Conservation (phyloP, 1,140 invertebrate species). For the Lutraria rhynchaena region DNA sequence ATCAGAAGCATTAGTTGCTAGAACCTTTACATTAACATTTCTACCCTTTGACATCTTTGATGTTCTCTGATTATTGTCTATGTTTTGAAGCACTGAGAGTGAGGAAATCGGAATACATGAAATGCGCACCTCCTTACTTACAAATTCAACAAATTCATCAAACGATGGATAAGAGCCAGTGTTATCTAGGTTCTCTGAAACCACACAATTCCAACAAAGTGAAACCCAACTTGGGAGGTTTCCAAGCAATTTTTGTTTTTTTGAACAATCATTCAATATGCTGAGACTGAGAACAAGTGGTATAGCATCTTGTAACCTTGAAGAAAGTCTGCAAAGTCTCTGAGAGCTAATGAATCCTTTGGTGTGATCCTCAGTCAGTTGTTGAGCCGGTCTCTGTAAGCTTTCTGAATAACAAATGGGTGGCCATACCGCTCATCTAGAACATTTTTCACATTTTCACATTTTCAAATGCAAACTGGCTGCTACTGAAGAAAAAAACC, state of each 20-base stretch:
- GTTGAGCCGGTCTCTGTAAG: background rate
- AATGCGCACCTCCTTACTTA: constrained; percentile 26
- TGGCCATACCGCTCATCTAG: constrained; percentile 32
- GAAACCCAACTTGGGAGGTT: constrained; percentile 41
- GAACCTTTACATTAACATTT: too few species aligned
- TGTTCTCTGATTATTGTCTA: too few species aligned
- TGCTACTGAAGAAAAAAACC: too few species aligned
- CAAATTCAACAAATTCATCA: constrained; percentile 23
- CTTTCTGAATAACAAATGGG: constrained; percentile 31
- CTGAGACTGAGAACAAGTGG: constrained; percentile 7
- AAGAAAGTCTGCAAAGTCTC: constrained; percentile 42
- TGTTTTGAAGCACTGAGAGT: too few species aligned
- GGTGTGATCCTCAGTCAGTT: constrained; percentile 19
- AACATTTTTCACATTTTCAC: too few species aligned
- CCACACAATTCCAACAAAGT: constrained; percentile 38
- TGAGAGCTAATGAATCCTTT: constrained; percentile 1
- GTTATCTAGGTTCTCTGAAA: background rate
- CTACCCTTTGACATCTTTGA: too few species aligned
- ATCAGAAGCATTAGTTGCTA: too few species aligned
- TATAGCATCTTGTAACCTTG: constrained; percentile 20
- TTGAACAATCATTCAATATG: constrained; percentile 17
- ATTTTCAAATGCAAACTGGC: too few species aligned
- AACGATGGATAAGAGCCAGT: constrained; percentile 12
- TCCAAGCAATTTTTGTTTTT: constrained; percentile 42
- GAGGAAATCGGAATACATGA: constrained; percentile 21